Evolutionary conservation across 1,140 invertebrate species (phyloP).

Genomic region (Neodiprion lecontei): DNA sequence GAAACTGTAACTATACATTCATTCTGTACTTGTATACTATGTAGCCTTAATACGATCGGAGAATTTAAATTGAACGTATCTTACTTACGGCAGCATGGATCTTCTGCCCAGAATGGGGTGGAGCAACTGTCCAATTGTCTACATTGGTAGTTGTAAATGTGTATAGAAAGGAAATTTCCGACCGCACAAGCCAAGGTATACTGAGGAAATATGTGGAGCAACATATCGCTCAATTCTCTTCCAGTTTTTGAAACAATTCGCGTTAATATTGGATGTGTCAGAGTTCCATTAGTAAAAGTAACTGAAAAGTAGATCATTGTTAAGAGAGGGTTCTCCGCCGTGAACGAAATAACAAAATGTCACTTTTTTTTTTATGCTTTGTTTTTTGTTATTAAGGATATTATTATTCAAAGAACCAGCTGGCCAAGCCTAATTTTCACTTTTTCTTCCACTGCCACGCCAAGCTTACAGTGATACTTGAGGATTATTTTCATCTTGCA

Average conservation of each 20-base stretch:
- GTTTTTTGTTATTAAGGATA: no score
- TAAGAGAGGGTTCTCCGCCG: neutral
- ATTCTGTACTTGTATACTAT: no score
- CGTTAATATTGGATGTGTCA: constrained; percentile 31
- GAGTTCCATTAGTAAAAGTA: constrained; percentile 27
- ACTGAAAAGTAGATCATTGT: constrained; percentile 25
- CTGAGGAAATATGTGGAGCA: constrained; percentile 32
- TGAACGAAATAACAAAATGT: neutral
- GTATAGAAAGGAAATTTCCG: constrained; percentile 34
- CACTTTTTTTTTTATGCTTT: no score
- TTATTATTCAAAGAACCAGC: no score
- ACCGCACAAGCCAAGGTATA: constrained; percentile 34
- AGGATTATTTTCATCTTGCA: no score
- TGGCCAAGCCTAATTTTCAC: no score
- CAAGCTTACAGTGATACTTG: no score
- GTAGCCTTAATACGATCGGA: no score
- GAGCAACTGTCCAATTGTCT: constrained; percentile 26
- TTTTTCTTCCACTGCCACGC: no score
- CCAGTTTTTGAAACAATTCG: constrained; percentile 13
- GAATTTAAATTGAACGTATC: neutral
- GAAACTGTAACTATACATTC: no score
- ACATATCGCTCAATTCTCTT: constrained; percentile 21
- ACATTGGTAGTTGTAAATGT: constrained; percentile 34
- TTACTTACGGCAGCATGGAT: constrained; percentile 38
- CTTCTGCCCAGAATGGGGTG: constrained; percentile 33